These are phyloP conservation scores for Lagorchestes hirsutus DNA, from an alignment of 2,797 vertebrate species.

Conservation along the genomic window DNA sequence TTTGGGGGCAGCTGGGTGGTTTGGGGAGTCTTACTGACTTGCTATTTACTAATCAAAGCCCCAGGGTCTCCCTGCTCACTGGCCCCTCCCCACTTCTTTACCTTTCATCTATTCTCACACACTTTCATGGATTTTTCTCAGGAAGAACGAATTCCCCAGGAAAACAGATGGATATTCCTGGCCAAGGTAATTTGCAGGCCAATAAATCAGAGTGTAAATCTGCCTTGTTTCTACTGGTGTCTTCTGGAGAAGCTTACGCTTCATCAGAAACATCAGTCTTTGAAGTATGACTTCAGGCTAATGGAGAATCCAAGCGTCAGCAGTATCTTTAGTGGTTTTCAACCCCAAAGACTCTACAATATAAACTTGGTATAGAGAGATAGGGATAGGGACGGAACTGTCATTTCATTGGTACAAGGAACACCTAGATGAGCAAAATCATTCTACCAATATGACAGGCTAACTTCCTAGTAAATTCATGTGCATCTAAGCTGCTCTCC, in stretches of 20 bases:
- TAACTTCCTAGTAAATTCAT: not conserved
- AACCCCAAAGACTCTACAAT: not conserved
- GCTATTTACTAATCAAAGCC: not conserved
- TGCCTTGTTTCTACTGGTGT: not conserved
- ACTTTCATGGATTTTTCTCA: slow-evolving; percentile 1
- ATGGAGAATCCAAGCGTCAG: not conserved
- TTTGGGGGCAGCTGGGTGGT: not conserved
- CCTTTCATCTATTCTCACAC: not conserved
- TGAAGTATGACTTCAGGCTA: not conserved
- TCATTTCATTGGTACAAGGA: not conserved
- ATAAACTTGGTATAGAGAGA: not conserved
- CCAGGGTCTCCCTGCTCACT: not conserved
- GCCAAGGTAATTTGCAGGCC: not conserved
- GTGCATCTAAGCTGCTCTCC: not conserved
- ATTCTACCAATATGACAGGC: not conserved
- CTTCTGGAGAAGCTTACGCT: not conserved
- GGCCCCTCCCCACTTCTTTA: not conserved
- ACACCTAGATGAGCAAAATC: not conserved
- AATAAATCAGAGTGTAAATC: not conserved
- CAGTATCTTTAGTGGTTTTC: not conserved
- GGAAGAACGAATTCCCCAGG: not conserved
- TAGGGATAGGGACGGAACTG: not conserved
- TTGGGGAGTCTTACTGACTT: not conserved
- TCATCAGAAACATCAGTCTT: not conserved
- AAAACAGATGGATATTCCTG: not conserved